Evolutionary conservation across 2,113 vertebrate genomes (phyloP).

Genomic region (Parotia lawesii): DNA sequence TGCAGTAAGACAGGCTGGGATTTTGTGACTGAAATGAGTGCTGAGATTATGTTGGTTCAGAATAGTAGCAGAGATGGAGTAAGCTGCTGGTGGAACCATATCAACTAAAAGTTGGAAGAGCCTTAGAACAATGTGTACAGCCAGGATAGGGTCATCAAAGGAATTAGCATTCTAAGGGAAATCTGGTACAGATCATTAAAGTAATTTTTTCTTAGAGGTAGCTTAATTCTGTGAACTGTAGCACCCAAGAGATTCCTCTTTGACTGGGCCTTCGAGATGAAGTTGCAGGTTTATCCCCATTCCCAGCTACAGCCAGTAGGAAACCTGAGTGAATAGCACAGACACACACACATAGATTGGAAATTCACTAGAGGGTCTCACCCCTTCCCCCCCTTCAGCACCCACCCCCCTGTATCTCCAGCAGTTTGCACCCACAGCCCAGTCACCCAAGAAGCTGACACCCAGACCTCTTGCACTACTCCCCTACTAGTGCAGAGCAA

Average conservation of each 20-base stretch:
- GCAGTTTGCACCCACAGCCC: background rate
- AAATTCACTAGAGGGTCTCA: background rate
- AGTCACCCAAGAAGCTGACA: background rate
- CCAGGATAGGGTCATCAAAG: background rate
- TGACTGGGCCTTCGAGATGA: background rate
- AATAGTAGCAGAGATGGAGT: background rate
- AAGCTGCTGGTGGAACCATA: background rate
- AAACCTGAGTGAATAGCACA: background rate
- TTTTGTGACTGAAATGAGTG: background rate
- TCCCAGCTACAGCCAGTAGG: background rate
- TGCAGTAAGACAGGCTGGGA: background rate
- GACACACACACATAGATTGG: background rate
- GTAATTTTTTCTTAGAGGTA: background rate
- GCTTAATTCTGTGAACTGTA: background rate
- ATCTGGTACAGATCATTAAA: background rate
- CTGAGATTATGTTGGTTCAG: background rate
- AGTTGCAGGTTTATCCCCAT: background rate
- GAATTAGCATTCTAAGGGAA: background rate
- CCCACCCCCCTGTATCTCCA: background rate
- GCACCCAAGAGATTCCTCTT: background rate
- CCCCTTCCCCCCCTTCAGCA: fast-evolving
- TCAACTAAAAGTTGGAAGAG: background rate
- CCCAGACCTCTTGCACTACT: background rate
- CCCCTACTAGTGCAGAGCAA: background rate
- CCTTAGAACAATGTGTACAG: background rate